Conservation (phyloP, 2,797 vertebrate species). For the Serranus cabrilla region DNA sequence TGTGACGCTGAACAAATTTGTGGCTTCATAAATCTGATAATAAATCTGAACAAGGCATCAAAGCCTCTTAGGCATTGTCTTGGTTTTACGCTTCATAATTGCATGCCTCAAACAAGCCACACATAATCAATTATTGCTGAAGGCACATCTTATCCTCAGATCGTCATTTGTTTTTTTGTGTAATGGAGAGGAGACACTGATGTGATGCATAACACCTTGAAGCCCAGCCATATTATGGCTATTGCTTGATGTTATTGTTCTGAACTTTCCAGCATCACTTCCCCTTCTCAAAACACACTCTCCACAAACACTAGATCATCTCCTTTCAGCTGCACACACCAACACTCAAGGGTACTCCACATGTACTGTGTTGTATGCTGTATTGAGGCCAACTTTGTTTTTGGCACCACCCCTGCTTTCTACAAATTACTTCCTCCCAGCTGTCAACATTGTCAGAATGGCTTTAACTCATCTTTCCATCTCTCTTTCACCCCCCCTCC, state of each 20-base stretch:
- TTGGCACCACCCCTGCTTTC: constrained; percentile 27
- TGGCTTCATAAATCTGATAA: constrained; percentile 43
- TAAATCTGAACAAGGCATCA: constrained; percentile 35
- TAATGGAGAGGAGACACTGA: not conserved
- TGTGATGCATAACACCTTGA: constrained; percentile 5
- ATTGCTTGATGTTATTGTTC: not conserved
- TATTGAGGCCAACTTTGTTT: constrained; percentile 14
- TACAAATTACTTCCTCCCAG: constrained; percentile 42
- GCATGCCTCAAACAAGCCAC: constrained; percentile 15
- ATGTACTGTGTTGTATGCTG: not conserved
- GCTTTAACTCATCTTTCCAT: constrained; percentile 6
- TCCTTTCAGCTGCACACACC: not conserved
- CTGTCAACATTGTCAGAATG: constrained; percentile 20
- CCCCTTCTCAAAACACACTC: not conserved
- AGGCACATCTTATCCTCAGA: not conserved
- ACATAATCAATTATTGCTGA: not conserved
- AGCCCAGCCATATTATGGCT: not conserved
- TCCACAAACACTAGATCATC: not conserved
- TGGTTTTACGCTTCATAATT: not conserved
- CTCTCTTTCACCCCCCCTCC: not conserved
- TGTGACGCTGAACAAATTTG: constrained; percentile 40
- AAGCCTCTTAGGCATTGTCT: not conserved
- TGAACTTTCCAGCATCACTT: not conserved
- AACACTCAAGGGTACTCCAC: not conserved
- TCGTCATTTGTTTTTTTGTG: not conserved